Conservation (phyloP, 2,888 invertebrate genomes). For the Unio delphinus region DNA sequence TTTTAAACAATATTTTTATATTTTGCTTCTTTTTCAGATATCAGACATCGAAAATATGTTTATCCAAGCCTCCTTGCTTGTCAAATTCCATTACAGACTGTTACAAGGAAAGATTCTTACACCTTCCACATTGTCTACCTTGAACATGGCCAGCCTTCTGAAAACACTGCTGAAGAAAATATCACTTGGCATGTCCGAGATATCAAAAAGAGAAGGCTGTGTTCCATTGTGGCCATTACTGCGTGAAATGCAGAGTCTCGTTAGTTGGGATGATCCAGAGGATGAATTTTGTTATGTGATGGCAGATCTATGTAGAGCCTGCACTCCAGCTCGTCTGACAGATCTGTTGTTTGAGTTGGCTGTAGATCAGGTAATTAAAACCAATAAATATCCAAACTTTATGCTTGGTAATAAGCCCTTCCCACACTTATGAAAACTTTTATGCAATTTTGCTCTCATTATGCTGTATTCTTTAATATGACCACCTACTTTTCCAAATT, state of each 20-base stretch:
- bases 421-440: too few relatives aligned
- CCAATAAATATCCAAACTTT: not conserved
- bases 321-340: conserved; percentile 43
- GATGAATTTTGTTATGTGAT: conserved; percentile 18
- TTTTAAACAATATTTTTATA: not conserved
- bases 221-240: conserved; percentile 22
- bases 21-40: conserved; percentile 16
- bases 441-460: too few relatives aligned
- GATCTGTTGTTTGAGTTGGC: conserved; percentile 48
- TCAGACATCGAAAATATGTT: conserved; percentile 22
- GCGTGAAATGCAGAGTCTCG: conserved; percentile 23
- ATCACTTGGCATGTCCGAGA: conserved; percentile 27
- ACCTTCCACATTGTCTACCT: conserved; percentile 7
- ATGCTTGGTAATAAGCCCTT: too few relatives aligned
- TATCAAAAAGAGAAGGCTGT: conserved; percentile 40
- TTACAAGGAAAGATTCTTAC: conserved; percentile 27
- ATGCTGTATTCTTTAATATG: too few relatives aligned
- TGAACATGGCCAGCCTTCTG: conserved; percentile 15
- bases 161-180: conserved; percentile 38
- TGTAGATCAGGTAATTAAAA: conserved; percentile 45
- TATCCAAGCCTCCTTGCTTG: conserved; percentile 16
- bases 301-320: conserved; percentile 28
- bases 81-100: conserved; percentile 21
- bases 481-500: too few relatives aligned
- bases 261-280: conserved; percentile 12